Evolutionary conservation across 1,140 invertebrate genomes (phyloP), one percentile per base, ranked within the genome.

Genomic region (Heterodera schachtii): DNA sequence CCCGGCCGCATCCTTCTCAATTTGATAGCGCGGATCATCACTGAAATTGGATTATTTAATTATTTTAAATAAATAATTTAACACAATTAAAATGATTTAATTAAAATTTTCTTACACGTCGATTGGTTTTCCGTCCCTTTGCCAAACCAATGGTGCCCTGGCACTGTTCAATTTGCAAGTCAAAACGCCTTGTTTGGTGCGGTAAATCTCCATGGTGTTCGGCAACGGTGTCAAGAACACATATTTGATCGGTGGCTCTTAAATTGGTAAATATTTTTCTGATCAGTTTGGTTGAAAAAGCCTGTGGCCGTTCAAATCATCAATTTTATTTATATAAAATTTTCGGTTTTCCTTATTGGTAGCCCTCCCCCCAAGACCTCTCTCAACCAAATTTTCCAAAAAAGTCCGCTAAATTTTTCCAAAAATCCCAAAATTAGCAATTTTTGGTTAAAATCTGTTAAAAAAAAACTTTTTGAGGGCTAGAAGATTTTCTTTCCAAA

Each of bases 111-210:
- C 84, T 75, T 71, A 86, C 87, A 90, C 90, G 84, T 92, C 90
- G 70, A 92, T 89, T 19, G 85, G 85, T 76, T 91, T 93, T 73
- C 95, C 94, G 88, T 93, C 95, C 90, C 94, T 95, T 90, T 93
- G 96, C 97, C 97, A 99, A 77, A 94, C 93, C 31, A 99, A 94
- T 87, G 94, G 93, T 31, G 97, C 97, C 91, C 97, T 93, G 83
- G 94, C 95, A 88, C 94, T 97, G 88, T 94, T 98, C 21, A 98
- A 94, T 74, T 95, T 93, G 92, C 96, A 98, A 91, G 98, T 96
- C 83, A 99, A 92, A 70, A 94, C 92, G 16, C 93, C 91, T 73
- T 98, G 96, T 88, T 98, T 96, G 85, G 93, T 93, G 0, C 89
- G 81, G 74, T 90, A 96, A 13, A 96, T 95, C 86, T 95, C 94